A percentile compares a stretch with the other conserved stretches of the same genome.
phyloP scores from a whole-genome alignment of 2,797 vertebrate genomes.

The Cyclura pinguis region DNA sequence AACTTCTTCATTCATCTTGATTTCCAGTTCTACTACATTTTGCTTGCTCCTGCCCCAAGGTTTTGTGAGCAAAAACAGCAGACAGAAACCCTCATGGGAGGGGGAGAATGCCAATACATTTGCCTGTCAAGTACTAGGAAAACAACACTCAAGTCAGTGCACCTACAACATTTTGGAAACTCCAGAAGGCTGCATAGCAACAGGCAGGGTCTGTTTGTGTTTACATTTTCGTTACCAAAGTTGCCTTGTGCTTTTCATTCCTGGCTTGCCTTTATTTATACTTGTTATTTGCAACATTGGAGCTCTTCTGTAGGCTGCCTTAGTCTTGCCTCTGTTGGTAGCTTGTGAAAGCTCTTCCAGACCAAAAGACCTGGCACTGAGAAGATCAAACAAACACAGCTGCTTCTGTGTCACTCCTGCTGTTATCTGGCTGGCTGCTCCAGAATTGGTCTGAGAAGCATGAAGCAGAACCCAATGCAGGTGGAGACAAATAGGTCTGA shows the following conservation, averaged over 20 bases:
- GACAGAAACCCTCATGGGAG: background rate
- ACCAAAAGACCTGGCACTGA: conserved; percentile 67
- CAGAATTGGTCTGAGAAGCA: conserved; percentile 42
- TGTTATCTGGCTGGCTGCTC: conserved; percentile 3
- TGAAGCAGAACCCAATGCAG: conserved; percentile 39
- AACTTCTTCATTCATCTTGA: conserved; percentile 12
- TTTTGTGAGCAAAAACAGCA: conserved; percentile 30
- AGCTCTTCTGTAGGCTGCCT: conserved; percentile 61
- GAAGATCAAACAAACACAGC: conserved; percentile 80
- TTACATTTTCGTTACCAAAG: conserved; percentile 43
- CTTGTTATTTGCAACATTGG: conserved; percentile 54
- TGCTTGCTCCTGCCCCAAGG: conserved; percentile 38
- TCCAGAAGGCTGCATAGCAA: conserved; percentile 49
- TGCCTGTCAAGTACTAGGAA: conserved; percentile 27
- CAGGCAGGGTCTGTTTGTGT: conserved; percentile 47
- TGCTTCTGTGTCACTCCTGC: conserved; percentile 61
- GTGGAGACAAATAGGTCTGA: conserved; percentile 67
- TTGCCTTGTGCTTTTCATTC: conserved; percentile 52
- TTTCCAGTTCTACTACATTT: conserved; percentile 43
- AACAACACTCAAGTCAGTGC: conserved; percentile 32
- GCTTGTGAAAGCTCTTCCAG: conserved; percentile 66
- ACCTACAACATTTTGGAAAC: conserved; percentile 57
- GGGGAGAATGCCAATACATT: conserved; percentile 29
- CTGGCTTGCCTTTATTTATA: conserved; percentile 45
- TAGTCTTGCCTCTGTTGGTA: conserved; percentile 72